phyloP scores from a whole-genome alignment of 2,888 invertebrate genomes.

The Phragmatobia fuliginosa region DNA sequence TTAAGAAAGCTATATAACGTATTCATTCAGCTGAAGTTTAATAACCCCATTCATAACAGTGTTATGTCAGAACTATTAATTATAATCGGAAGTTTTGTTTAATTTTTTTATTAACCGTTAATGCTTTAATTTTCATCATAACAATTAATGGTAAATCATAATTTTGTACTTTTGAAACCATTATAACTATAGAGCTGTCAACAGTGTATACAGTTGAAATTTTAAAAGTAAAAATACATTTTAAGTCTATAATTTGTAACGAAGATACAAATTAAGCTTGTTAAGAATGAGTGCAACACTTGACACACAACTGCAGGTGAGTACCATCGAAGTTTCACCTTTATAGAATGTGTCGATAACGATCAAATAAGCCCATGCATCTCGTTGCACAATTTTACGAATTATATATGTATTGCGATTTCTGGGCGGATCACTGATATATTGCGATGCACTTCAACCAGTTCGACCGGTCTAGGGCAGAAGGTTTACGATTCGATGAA shows the following conservation, averaged over 20 bases:
- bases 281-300: background rate
- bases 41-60: slow-evolving; percentile 1
- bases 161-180: too few species aligned
- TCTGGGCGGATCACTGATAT: slow-evolving; percentile 36
- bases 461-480: slow-evolving; percentile 62
- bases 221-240: too few species aligned
- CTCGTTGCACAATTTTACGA: slow-evolving; percentile 25
- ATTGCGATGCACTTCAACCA: slow-evolving; percentile 49
- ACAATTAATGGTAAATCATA: too few species aligned
- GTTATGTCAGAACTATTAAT: background rate
- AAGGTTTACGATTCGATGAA: slow-evolving; percentile 55
- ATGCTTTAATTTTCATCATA: too few species aligned
- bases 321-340: slow-evolving; percentile 5
- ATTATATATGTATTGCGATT: slow-evolving; percentile 30
- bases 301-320: background rate
- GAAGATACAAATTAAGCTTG: background rate
- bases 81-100: background rate
- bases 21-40: background rate
- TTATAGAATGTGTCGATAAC: slow-evolving; percentile 30
- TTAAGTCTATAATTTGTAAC: too few species aligned
- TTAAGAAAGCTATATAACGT: background rate
- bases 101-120: background rate
- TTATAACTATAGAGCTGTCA: too few species aligned
- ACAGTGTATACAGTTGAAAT: too few species aligned
- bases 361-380: slow-evolving; percentile 26